Percentiles rank a stretch among this genome's conserved stretches.
These are phyloP conservation scores for Ormia ochracea DNA, from an alignment of 2,888 invertebrate species.

Conservation along the genomic window DNA sequence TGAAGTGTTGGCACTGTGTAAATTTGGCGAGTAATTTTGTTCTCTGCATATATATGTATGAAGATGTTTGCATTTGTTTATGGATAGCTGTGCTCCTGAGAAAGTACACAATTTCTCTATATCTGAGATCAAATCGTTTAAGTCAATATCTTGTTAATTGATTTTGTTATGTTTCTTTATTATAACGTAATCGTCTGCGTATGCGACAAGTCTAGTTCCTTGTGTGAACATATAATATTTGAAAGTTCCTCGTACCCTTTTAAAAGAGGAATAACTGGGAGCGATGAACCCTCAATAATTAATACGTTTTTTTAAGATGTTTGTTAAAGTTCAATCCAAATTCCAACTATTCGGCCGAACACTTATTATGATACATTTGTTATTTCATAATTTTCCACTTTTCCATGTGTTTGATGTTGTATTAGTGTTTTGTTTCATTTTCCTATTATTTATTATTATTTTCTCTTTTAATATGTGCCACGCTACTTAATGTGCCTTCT, in stretches of 20 bases:
- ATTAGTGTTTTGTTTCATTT: constrained; percentile 3
- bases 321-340: too few relatives aligned
- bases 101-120: background rate
- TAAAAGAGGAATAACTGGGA: background rate
- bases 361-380: background rate
- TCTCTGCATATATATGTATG: background rate
- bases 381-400: constrained; percentile 4
- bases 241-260: background rate
- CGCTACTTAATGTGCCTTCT: constrained; percentile 3
- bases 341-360: too few relatives aligned
- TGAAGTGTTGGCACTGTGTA: too few relatives aligned
- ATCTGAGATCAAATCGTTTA: background rate
- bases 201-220: background rate
- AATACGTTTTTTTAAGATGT: too few relatives aligned
- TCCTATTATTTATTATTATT: background rate
- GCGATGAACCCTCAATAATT: background rate
- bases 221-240: background rate
- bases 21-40: background rate
- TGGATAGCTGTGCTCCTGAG: background rate
- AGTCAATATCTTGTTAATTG: background rate
- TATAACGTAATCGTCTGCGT: background rate
- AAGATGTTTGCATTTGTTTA: background rate
- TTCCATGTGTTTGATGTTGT: constrained; percentile 23
- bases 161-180: background rate
- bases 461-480: constrained; percentile 18